A percentile compares a stretch with the other conserved stretches of the same genome.
Conservation (phyloP, 2,888 invertebrate genomes). For the Ariolimax columbianus region DNA sequence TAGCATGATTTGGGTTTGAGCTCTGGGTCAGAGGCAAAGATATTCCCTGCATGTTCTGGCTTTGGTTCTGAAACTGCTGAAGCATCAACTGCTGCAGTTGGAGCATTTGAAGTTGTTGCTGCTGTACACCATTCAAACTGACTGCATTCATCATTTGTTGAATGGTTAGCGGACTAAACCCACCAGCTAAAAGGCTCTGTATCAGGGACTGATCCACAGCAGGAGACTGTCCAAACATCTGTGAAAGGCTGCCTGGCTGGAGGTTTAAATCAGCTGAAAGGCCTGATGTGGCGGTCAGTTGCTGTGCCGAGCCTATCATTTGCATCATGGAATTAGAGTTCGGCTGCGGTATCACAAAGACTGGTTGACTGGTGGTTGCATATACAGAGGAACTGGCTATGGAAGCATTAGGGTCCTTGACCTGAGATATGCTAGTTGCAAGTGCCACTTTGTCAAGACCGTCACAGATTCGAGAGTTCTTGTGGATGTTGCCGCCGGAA, state of each 20-base stretch:
- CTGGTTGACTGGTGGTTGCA: slow-evolving; percentile 41
- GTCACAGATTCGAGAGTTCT: slow-evolving; percentile 11
- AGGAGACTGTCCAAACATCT: slow-evolving; percentile 17
- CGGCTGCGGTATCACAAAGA: slow-evolving; percentile 49
- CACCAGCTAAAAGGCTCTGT: slow-evolving; percentile 38
- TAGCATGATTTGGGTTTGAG: slow-evolving; percentile 14
- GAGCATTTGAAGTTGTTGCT: slow-evolving; percentile 44
- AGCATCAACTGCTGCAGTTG: slow-evolving; percentile 50
- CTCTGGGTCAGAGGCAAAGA: slow-evolving; percentile 34
- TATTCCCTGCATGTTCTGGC: slow-evolving; percentile 45
- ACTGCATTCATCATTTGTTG: slow-evolving; percentile 45
- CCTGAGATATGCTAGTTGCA: slow-evolving; percentile 13
- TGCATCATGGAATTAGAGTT: slow-evolving; percentile 43
- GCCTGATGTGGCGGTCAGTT: slow-evolving; percentile 22
- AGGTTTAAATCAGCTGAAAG: slow-evolving; percentile 33
- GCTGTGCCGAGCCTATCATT: slow-evolving; percentile 38
- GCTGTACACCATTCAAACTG: slow-evolving; percentile 25
- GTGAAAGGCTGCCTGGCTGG: background rate
- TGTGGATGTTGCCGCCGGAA: slow-evolving; percentile 6
- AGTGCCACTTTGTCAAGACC: slow-evolving; percentile 6
- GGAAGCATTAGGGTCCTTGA: slow-evolving; percentile 30
- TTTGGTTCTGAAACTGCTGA: slow-evolving; percentile 65
- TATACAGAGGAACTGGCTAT: slow-evolving; percentile 37
- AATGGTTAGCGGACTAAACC: slow-evolving; percentile 38
- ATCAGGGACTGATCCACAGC: slow-evolving; percentile 26